Base-by-base conservation (phyloP, 2,888 invertebrate genomes). In the Morpho achilles region DNA sequence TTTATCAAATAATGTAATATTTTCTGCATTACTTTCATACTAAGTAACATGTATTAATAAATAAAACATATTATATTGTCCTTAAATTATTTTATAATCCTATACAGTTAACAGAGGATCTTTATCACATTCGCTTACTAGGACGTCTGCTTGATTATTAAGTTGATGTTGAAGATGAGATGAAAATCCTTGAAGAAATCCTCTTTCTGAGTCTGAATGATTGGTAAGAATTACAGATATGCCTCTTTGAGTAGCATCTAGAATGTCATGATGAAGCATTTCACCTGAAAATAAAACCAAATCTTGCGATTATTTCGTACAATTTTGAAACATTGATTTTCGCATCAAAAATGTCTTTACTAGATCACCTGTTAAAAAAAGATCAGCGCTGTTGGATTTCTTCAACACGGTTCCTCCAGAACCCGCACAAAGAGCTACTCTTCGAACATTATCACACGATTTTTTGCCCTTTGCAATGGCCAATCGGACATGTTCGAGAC, bases 201-300 rank as follows among this genome's bases (percentile, higher is more conserved):
- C 98, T 62, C 98, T 92, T 82, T 99, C 99, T 0, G 98, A 97
- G 85, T 98, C 97, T 45, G 96, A 97, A 82, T 99, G 98, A 80
- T 98, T 98, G 65, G 96, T 96, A 16, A 98, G 88, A 71, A 98
- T 95, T 0, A 98, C 97, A 58, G 94, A 93, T 10, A 92, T 92
- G 40, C 95, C 95, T 56, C 92, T 93, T 70, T 97, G 96, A 32
- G 94, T 92, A 0, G 96, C 97, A 73, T 98, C 97, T 43, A 99
- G 91, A 1, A 98, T 85, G 67, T 98, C 98, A 75, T 99, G 99
- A 81, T 99, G 99, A 1, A 96, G 93, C 98, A 99, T 98, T 91
- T 99, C 99, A 7, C 94, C 91, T 91, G 65, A 54, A 79, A 75
- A 60, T 61, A 57, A 60, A 43, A 41, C 32, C 3, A 32, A 32